Evolutionary conservation across 2,797 vertebrate genomes (phyloP).

Genomic region (Eremophila alpestris): DNA sequence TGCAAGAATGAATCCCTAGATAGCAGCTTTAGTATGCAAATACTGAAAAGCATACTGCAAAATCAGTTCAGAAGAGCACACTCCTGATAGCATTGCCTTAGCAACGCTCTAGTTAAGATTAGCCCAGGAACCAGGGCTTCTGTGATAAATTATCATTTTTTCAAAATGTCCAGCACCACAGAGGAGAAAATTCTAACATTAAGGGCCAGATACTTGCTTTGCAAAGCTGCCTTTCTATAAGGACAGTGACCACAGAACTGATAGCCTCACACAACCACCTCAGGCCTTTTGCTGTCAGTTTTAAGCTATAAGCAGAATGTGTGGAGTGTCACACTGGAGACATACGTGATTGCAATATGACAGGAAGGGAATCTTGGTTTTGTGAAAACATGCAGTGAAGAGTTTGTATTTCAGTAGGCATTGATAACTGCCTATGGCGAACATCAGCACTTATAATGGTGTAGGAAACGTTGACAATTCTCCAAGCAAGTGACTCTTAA

Average conservation of each 20-base stretch:
- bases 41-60: neutral
- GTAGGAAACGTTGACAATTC: neutral
- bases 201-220: neutral
- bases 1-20: slow-evolving; percentile 9
- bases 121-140: neutral
- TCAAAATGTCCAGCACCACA: neutral
- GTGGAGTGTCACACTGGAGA: neutral
- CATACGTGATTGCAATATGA: neutral
- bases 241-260: neutral
- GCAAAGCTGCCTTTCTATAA: neutral
- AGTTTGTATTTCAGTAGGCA: neutral
- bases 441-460: neutral
- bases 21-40: slow-evolving; percentile 47
- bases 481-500: neutral
- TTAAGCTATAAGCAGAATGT: neutral
- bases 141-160: slow-evolving; percentile 1
- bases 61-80: slow-evolving; percentile 52
- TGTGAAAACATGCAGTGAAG: neutral
- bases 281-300: neutral
- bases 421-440: neutral
- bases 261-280: neutral
- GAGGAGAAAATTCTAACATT: neutral
- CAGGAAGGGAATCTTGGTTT: neutral
- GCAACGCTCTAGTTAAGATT: slow-evolving; percentile 50
- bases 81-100: slow-evolving; percentile 48